phyloP scores from a whole-genome alignment of 2,113 vertebrate genomes.

The Cricetomys ansorgei region DNA sequence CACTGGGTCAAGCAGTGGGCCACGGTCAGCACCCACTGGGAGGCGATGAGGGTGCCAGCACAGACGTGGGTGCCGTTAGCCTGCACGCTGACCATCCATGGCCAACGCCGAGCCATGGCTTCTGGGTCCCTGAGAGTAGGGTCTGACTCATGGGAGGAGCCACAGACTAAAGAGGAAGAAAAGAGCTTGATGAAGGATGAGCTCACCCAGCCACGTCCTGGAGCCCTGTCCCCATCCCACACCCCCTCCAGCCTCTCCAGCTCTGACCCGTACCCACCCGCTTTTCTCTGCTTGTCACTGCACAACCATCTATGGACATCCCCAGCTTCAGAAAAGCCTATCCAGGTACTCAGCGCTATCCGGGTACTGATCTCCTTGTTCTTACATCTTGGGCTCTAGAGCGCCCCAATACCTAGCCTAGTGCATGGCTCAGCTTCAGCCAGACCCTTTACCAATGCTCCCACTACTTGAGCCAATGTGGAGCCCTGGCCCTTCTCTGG shows the following conservation, averaged over 20 bases:
- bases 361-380: not conserved
- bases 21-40: constrained; percentile 76
- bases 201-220: not conserved
- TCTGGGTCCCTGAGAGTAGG: constrained; percentile 56
- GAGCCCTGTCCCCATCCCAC: not conserved
- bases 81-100: constrained; percentile 83
- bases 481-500: not conserved
- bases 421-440: not conserved
- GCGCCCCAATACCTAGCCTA: not conserved
- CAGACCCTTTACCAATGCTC: not conserved
- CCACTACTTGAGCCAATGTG: not conserved
- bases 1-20: constrained; percentile 77
- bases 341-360: not conserved
- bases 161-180: constrained; percentile 65
- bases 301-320: not conserved
- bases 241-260: not conserved
- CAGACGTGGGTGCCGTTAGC: constrained; percentile 60
- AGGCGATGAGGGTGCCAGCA: constrained; percentile 76
- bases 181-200: not conserved
- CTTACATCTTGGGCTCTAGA: not conserved
- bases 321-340: not conserved
- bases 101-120: constrained; percentile 73
- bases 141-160: constrained; percentile 9
- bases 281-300: too few relatives aligned
- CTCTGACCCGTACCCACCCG: not conserved